Percentiles rank a stretch among this genome's conserved stretches.
These are phyloP conservation scores for Neoitamus cyanurus DNA, from an alignment of 2,888 invertebrate genomes.

Conservation along the genomic window DNA sequence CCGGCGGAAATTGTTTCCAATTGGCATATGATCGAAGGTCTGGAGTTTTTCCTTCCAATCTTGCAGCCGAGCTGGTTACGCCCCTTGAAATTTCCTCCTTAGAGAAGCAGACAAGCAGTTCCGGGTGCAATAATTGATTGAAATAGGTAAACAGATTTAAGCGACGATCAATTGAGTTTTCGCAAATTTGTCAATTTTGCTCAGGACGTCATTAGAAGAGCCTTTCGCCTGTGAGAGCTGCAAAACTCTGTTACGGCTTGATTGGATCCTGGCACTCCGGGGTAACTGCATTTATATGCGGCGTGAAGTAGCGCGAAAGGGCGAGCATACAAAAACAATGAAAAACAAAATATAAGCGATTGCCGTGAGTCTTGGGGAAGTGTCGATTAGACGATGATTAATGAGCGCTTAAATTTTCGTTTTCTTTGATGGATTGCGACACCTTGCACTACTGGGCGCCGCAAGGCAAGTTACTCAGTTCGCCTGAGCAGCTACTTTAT, in stretches of 20 bases:
- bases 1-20: conserved; percentile 45
- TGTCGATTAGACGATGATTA: conserved; percentile 31
- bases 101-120: conserved; percentile 30
- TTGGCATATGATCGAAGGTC: conserved; percentile 43
- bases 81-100: conserved; percentile 21
- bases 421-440: conserved; percentile 33
- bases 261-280: neutral
- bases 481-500: conserved; percentile 16
- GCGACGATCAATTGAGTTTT: conserved; percentile 28
- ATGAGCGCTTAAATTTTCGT: conserved; percentile 29
- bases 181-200: conserved; percentile 22
- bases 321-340: neutral
- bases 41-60: conserved; percentile 24
- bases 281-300: neutral
- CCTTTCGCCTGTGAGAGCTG: neutral
- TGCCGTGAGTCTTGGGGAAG: neutral
- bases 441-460: neutral
- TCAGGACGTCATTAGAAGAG: conserved; percentile 17
- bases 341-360: neutral
- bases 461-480: conserved; percentile 4
- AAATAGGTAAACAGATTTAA: conserved; percentile 39
- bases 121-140: conserved; percentile 42
- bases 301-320: neutral
- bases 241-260: neutral
- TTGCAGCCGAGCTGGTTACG: neutral